A percentile compares a stretch with the other conserved stretches of the same genome.
Conservation (phyloP, 2,888 invertebrate genomes). For the Cantharis nigra region DNA sequence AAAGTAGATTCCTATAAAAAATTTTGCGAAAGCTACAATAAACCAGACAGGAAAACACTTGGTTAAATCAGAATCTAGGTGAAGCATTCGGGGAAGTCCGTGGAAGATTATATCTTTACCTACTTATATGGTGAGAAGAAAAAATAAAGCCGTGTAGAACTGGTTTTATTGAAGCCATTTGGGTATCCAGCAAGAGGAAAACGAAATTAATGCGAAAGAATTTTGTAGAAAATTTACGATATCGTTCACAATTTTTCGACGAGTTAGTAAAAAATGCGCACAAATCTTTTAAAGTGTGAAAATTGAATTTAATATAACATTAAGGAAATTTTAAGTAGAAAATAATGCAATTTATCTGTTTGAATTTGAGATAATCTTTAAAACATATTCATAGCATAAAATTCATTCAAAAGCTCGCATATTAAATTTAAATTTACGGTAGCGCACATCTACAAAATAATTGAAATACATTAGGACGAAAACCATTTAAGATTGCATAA, state of each 20-base stretch:
- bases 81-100: too few species aligned
- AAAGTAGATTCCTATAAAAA: too few species aligned
- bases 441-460: conserved; percentile 30
- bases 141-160: background rate
- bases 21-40: too few species aligned
- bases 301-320: background rate
- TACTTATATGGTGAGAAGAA: background rate
- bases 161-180: background rate
- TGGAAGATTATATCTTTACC: too few species aligned
- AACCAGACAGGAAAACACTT: too few species aligned
- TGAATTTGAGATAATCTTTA: conserved; percentile 1
- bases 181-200: background rate
- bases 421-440: conserved; percentile 29
- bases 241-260: background rate
- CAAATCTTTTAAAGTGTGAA: background rate
- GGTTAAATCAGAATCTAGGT: too few species aligned
- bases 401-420: conserved; percentile 15
- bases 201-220: background rate
- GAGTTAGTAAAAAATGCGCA: background rate
- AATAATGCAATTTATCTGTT: background rate
- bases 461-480: conserved; percentile 35
- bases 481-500: conserved; percentile 31
- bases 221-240: background rate
- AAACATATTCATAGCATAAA: background rate
- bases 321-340: background rate